These are phyloP conservation scores for Pomatorhinus ruficollis DNA, from an alignment of 2,113 vertebrate species.

Conservation along the genomic window DNA sequence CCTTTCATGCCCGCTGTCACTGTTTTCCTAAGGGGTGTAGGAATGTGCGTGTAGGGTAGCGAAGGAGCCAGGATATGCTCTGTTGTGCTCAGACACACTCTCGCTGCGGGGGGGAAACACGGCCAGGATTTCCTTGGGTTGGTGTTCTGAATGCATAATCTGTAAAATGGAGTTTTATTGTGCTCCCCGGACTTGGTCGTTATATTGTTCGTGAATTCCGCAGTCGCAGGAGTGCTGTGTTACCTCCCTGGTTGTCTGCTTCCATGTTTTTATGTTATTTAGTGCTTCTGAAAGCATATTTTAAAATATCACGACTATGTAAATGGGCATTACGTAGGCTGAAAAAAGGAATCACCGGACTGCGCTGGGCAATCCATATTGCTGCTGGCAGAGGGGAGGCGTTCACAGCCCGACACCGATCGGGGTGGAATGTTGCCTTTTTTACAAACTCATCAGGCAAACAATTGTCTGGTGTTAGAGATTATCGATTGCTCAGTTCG, in stretches of 20 bases:
- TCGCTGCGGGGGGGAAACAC: neutral
- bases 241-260: neutral
- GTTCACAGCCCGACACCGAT: neutral
- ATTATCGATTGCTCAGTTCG: neutral
- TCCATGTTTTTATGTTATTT: neutral
- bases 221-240: neutral
- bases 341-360: neutral
- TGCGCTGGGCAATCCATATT: neutral
- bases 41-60: slow-evolving; percentile 44
- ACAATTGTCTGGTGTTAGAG: neutral
- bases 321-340: neutral
- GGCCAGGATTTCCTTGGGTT: slow-evolving; percentile 20
- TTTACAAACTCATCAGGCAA: neutral
- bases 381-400: neutral
- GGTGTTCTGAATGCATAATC: neutral
- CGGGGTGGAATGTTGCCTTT: neutral
- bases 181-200: neutral
- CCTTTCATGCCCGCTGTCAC: slow-evolving; percentile 23
- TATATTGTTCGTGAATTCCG: neutral
- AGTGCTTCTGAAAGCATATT: neutral
- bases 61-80: neutral
- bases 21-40: slow-evolving; percentile 69
- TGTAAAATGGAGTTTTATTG: slow-evolving; percentile 29
- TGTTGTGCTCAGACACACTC: neutral
- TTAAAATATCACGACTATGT: neutral